These are phyloP conservation scores for Meta bourneti DNA, from an alignment of 2,888 invertebrate species.

Conservation along the genomic window DNA sequence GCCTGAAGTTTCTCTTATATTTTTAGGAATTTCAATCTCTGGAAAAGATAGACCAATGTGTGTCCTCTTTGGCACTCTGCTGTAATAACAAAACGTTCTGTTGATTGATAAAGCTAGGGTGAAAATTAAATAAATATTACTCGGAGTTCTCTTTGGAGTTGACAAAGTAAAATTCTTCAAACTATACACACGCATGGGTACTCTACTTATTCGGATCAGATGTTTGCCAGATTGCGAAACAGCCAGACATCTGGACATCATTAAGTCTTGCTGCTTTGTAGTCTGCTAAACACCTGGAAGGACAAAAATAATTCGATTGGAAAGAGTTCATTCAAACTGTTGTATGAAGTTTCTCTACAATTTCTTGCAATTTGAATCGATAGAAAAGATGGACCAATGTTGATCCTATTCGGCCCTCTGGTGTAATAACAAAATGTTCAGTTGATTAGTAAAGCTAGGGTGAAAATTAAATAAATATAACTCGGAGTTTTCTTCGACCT, in stretches of 20 bases:
- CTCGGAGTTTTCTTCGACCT: conserved; percentile 12
- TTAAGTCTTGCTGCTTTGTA: background rate
- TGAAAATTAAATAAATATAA: conserved; percentile 72
- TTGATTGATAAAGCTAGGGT: conserved; percentile 44
- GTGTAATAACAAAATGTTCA: conserved; percentile 70
- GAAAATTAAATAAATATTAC: conserved; percentile 72
- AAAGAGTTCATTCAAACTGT: too few species aligned
- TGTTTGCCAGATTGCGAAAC: background rate
- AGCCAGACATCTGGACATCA: background rate
- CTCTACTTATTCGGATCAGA: background rate
- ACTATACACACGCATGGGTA: background rate
- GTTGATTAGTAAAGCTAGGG: conserved; percentile 46
- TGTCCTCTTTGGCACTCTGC: conserved; percentile 57
- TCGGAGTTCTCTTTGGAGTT: conserved; percentile 9
- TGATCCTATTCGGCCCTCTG: conserved; percentile 57
- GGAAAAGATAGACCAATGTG: background rate
- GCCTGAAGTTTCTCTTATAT: too few species aligned
- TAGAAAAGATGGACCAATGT: too few species aligned
- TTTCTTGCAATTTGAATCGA: too few species aligned
- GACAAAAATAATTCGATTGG: too few species aligned
- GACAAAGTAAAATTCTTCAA: conserved; percentile 48
- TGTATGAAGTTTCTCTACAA: too few species aligned
- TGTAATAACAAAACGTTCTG: conserved; percentile 69
- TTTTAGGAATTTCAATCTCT: too few species aligned
- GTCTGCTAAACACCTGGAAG: too few species aligned